Conservation (phyloP, 2,113 vertebrate species). For the Tragulus kanchil region DNA sequence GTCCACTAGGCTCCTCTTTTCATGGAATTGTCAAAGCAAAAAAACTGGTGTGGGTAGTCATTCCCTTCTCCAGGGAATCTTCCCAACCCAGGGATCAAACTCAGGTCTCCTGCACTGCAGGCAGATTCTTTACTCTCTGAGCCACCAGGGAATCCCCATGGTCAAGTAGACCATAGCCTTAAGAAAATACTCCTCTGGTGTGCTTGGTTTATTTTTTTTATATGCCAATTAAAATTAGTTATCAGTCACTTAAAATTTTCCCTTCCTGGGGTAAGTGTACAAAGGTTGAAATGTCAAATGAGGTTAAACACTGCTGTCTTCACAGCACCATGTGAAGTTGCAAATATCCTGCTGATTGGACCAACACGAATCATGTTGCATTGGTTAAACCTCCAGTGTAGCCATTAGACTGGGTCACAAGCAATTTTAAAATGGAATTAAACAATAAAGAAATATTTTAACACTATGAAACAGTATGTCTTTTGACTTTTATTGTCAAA, state of each 20-base stretch:
- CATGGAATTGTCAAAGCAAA: neutral
- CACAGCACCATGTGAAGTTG: neutral
- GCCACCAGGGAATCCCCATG: neutral
- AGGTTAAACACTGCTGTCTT: neutral
- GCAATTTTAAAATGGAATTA: neutral
- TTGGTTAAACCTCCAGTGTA: neutral
- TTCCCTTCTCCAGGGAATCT: neutral
- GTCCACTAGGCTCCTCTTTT: neutral
- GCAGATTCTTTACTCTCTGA: neutral
- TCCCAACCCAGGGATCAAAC: neutral
- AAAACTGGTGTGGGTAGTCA: neutral
- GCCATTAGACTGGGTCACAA: neutral
- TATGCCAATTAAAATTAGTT: constrained; percentile 27
- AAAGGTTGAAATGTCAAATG: neutral
- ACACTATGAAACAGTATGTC: neutral
- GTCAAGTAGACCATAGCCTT: neutral
- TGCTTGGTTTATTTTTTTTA: neutral
- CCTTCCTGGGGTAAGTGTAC: neutral
- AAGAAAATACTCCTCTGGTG: neutral
- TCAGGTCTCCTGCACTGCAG: neutral
- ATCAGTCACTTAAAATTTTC: constrained; percentile 8
- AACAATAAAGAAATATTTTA: neutral
- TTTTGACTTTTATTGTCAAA: constrained; percentile 19
- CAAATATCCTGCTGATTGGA: neutral
- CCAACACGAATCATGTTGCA: neutral